phyloP scores from a whole-genome alignment of 1,140 invertebrate genomes.

The Papilio dardanus region DNA sequence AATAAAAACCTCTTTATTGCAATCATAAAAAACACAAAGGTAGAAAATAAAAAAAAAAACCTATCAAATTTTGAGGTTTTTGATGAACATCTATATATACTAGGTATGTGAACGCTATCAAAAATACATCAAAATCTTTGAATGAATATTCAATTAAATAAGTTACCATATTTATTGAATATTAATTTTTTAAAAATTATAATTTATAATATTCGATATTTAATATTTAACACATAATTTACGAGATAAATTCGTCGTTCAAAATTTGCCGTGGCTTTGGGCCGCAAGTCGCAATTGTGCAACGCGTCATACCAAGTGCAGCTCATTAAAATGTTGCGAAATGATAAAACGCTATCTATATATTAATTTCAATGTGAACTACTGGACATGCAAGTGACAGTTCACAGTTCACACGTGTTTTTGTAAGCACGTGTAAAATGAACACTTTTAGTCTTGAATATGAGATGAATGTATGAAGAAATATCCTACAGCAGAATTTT shows the following conservation, averaged over 20 bases:
- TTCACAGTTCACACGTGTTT: not conserved
- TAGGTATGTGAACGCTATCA: too few relatives aligned
- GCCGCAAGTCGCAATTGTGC: not conserved
- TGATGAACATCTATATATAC: too few relatives aligned
- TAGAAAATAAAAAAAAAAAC: too few relatives aligned
- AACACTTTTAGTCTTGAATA: not conserved
- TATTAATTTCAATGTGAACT: not conserved
- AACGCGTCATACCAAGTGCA: not conserved
- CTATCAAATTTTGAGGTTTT: too few relatives aligned
- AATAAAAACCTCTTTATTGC: too few relatives aligned
- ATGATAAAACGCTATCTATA: not conserved
- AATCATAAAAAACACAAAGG: too few relatives aligned
- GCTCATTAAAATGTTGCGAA: slow-evolving; percentile 8
- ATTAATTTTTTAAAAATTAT: too few relatives aligned
- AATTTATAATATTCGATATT: not conserved
- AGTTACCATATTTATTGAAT: not conserved
- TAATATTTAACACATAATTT: not conserved
- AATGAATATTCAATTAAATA: too few relatives aligned
- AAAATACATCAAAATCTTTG: too few relatives aligned
- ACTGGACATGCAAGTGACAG: not conserved
- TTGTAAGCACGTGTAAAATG: not conserved
- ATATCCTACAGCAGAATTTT: too few relatives aligned
- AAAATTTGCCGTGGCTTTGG: not conserved
- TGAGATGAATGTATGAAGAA: not conserved
- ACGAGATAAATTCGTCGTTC: not conserved